A percentile compares a stretch with the other conserved stretches of the same genome.
phyloP scores from a whole-genome alignment of 2,797 vertebrate genomes.

The Synaphobranchus kaupii region DNA sequence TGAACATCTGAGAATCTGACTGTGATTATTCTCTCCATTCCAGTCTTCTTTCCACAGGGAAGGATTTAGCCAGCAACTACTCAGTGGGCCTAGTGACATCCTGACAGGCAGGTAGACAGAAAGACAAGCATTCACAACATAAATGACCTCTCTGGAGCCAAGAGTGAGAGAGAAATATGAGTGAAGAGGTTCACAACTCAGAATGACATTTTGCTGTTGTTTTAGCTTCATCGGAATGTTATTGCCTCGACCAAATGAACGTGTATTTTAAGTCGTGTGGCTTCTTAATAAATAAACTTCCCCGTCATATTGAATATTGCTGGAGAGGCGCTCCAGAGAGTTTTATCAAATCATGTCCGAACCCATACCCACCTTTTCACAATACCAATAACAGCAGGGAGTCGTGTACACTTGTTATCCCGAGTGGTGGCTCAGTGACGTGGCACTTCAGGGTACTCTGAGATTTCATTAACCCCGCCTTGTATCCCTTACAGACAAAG shows the following conservation, averaged over 20 bases:
- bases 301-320: neutral
- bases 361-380: neutral
- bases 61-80: neutral
- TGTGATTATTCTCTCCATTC: neutral
- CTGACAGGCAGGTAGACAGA: constrained; percentile 1
- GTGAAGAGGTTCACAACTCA: neutral
- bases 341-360: neutral
- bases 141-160: neutral
- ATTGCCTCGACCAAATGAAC: neutral
- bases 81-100: neutral
- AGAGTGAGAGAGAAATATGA: constrained; percentile 2
- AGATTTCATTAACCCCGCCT: neutral
- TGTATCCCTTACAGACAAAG: neutral
- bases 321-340: neutral
- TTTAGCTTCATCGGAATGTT: neutral
- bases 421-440: neutral
- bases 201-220: neutral
- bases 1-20: neutral
- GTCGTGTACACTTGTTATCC: neutral
- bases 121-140: constrained; percentile 52
- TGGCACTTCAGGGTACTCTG: neutral
- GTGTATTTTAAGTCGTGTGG: neutral
- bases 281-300: neutral
- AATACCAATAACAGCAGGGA: neutral
- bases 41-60: neutral